phyloP scores from a whole-genome alignment of 2,113 vertebrate species.

The Galeopterus variegatus region DNA sequence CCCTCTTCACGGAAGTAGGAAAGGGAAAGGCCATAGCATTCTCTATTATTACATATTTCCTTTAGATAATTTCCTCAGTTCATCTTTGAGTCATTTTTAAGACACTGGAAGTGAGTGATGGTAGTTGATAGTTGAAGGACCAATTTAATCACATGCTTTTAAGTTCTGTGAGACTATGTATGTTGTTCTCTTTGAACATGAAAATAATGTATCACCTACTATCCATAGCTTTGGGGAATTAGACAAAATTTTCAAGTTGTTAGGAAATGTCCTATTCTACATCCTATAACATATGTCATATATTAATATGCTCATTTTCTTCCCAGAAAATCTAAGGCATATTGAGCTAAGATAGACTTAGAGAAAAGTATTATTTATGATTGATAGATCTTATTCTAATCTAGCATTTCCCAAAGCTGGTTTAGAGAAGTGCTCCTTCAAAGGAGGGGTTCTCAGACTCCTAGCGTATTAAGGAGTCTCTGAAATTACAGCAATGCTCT shows the following conservation, averaged over 20 bases:
- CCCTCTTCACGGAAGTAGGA: not conserved
- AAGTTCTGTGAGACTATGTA: not conserved
- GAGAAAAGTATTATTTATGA: not conserved
- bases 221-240: not conserved
- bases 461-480: not conserved
- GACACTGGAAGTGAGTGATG: not conserved
- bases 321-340: not conserved
- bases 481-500: not conserved
- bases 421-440: not conserved
- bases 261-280: slow-evolving; percentile 17
- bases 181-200: not conserved
- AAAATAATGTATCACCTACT: not conserved
- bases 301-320: slow-evolving; percentile 3
- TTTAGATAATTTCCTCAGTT: not conserved
- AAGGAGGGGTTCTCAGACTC: not conserved
- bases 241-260: not conserved
- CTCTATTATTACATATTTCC: not conserved
- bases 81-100: slow-evolving; percentile 12
- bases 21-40: not conserved
- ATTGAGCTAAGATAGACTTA: not conserved
- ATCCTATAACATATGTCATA: not conserved
- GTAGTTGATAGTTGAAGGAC: not conserved
- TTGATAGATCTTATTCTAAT: not conserved
- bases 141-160: not conserved
- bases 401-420: not conserved